Evolutionary conservation across 2,888 invertebrate genomes (phyloP), one percentile per base, ranked within the genome.

Genomic region (Luperina testacea): DNA sequence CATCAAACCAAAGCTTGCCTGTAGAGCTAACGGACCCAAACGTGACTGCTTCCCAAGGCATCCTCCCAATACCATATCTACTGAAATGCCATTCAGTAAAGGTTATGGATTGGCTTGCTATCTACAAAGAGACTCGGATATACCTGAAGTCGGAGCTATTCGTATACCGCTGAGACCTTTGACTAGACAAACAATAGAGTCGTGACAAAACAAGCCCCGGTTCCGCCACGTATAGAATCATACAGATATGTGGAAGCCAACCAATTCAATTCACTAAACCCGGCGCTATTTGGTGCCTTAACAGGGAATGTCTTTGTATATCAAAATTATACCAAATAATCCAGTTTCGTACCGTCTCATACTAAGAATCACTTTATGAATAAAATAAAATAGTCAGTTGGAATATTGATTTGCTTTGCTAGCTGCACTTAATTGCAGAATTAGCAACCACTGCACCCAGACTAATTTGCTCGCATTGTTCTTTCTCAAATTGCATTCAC

Each of bases 141-240:
- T 77, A 73, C 53, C 57, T 24, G 57, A 61, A 78, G 70, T 71
- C 9, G 59, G 20, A 51, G 59, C n/a, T 65, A 45, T 13, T 77
- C 27, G 42, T n/a, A 38, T 65, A 64, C 69, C 84, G 70, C 59
- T 7, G 78, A 79, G 84, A 84, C 75, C 75, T 83, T 75, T 83
- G 84, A 78, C 65, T 84, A 38, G 59, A 67, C 73, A 78, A 84
- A 84, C 87, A 87, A 84, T 87, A 53, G 65, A 48, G 13, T 73
- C 53, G n/a, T 67, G 32, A 87, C 72, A 84, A 72, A 84, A 84
- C 75, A 78, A 75, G 75, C 70, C 27, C 67, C 20, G 17, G 84
- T 38, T 69, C 53, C 72, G 77, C 63, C 27, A 13, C 27, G 32
- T n/a, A n/a, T 57, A 63, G 45, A 20, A 27, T 63, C 48, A 45